Evolutionary conservation across 2,888 invertebrate species (phyloP).

Genomic region (Conistra vaccinii): DNA sequence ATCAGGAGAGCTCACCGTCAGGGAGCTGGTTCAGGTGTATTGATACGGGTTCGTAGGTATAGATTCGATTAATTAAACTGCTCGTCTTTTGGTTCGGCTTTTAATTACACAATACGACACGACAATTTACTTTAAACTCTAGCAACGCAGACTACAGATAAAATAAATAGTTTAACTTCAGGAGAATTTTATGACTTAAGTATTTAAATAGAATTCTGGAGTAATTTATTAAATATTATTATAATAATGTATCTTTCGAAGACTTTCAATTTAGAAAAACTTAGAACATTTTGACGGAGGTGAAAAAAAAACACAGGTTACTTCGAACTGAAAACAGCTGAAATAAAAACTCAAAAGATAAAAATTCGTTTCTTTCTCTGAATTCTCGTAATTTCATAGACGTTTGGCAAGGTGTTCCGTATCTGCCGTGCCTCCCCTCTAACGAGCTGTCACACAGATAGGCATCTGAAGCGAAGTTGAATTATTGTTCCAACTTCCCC

Average conservation of each 20-base stretch:
- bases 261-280: background rate
- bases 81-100: too few species aligned
- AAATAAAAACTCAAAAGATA: conserved; percentile 18
- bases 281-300: background rate
- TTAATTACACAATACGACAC: too few species aligned
- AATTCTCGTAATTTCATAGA: conserved; percentile 60
- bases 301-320: background rate
- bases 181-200: background rate
- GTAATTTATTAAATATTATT: background rate
- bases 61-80: too few species aligned
- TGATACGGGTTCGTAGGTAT: too few species aligned
- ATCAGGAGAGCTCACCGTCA: too few species aligned
- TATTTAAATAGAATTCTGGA: background rate
- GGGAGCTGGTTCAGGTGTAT: too few species aligned
- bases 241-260: background rate
- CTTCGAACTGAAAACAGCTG: background rate
- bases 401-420: conserved; percentile 59
- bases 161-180: background rate
- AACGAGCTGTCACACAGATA: conserved; percentile 71
- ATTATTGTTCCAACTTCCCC: conserved; percentile 63
- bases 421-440: conserved; percentile 60
- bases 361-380: conserved; percentile 27
- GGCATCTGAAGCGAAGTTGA: conserved; percentile 63
- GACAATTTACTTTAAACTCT: too few species aligned
- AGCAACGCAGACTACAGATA: background rate